A percentile compares a stretch with the other conserved stretches of the same genome.
Evolutionary conservation across 1,140 invertebrate genomes (phyloP).

Genomic region (Drosophila pandora): DNA sequence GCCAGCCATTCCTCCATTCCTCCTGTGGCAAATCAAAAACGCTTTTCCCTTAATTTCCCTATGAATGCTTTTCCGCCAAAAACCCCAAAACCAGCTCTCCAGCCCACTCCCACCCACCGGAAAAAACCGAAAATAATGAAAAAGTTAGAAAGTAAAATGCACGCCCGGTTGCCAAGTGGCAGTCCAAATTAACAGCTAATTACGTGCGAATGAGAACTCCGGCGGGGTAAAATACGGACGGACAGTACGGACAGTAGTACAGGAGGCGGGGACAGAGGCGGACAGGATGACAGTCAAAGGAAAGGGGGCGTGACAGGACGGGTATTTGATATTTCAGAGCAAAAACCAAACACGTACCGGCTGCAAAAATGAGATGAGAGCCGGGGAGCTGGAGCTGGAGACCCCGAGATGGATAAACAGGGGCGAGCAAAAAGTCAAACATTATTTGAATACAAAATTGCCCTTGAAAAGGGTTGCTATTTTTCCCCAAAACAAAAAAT

Average conservation of each 20-base stretch:
- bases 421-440: slow-evolving; percentile 61
- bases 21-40: slow-evolving; percentile 34
- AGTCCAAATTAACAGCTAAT: slow-evolving; percentile 73
- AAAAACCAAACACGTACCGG: slow-evolving; percentile 43
- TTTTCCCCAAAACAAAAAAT: slow-evolving; percentile 20
- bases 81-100: background rate
- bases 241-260: background rate
- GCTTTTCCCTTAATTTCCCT: slow-evolving; percentile 13
- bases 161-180: slow-evolving; percentile 55
- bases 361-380: slow-evolving; percentile 28
- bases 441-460: slow-evolving; percentile 77
- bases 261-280: background rate
- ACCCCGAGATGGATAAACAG: slow-evolving; percentile 6
- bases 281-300: slow-evolving; percentile 3
- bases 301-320: slow-evolving; percentile 1
- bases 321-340: background rate
- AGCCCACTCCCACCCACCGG: background rate
- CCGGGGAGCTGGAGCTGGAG: background rate
- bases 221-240: slow-evolving; percentile 24
- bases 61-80: slow-evolving; percentile 2
- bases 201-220: slow-evolving; percentile 65
- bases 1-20: too few relatives aligned
- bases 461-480: slow-evolving; percentile 69
- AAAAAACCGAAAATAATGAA: slow-evolving; percentile 18
- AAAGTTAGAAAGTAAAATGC: slow-evolving; percentile 59